A percentile compares a stretch with the other conserved stretches of the same genome.
Evolutionary conservation across 2,888 invertebrate species (phyloP).

Genomic region (Drosophila barbarae): DNA sequence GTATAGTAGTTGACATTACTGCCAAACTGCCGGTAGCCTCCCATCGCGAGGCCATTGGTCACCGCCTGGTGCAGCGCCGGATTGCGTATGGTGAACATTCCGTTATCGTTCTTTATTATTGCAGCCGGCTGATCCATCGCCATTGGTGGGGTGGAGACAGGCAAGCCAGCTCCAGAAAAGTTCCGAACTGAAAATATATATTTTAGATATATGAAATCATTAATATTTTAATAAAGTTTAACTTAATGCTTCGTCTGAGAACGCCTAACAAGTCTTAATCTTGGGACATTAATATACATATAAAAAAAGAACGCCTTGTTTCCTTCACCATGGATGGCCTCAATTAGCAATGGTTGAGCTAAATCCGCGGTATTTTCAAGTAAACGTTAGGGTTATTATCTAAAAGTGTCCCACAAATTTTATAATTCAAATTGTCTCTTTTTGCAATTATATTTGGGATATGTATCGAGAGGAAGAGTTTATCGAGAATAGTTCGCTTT

Average conservation of each 20-base stretch:
- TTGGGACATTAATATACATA: not conserved
- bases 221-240: not conserved
- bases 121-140: slow-evolving; percentile 82
- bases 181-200: slow-evolving; percentile 53
- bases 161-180: slow-evolving; percentile 50
- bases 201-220: not conserved
- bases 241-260: not conserved
- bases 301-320: no score
- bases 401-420: no score
- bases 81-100: slow-evolving; percentile 92
- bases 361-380: no score
- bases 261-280: not conserved
- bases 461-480: no score
- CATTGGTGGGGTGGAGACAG: slow-evolving; percentile 63
- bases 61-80: slow-evolving; percentile 81
- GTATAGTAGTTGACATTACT: slow-evolving; percentile 77
- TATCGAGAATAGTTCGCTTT: no score
- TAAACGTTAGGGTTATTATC: no score
- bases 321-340: no score
- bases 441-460: no score
- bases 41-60: slow-evolving; percentile 76
- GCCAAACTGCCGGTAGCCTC: slow-evolving; percentile 77
- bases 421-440: no score
- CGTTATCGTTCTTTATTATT: slow-evolving; percentile 86
- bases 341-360: no score